These are phyloP conservation scores for Drosophila ercepeae DNA, from an alignment of 1,140 invertebrate species.

Conservation along the genomic window DNA sequence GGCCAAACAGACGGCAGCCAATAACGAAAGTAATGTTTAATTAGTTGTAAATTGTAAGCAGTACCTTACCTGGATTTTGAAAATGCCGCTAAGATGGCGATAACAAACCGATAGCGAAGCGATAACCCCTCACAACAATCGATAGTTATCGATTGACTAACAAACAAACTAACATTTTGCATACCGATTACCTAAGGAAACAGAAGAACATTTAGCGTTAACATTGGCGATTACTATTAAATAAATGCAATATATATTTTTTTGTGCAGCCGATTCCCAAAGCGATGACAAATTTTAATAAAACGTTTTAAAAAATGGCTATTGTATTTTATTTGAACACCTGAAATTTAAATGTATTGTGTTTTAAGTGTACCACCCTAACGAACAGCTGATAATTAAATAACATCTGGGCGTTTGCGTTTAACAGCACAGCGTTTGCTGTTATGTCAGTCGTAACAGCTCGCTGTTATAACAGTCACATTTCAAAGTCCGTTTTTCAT, in stretches of 20 bases:
- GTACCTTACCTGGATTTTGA: slow-evolving; percentile 54
- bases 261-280: slow-evolving; percentile 63
- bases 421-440: slow-evolving; percentile 4
- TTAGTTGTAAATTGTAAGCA: slow-evolving; percentile 71
- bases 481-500: slow-evolving; percentile 28
- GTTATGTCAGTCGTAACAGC: slow-evolving; percentile 3
- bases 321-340: background rate
- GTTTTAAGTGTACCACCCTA: background rate
- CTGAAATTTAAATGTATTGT: background rate
- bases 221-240: slow-evolving; percentile 56
- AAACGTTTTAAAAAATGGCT: slow-evolving; percentile 71
- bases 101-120: slow-evolving; percentile 25
- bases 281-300: slow-evolving; percentile 64
- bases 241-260: slow-evolving; percentile 71
- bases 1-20: slow-evolving; percentile 33
- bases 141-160: slow-evolving; percentile 13
- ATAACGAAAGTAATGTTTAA: slow-evolving; percentile 78
- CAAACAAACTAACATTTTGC: slow-evolving; percentile 41
- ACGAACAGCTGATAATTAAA: background rate
- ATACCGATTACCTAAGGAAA: slow-evolving; percentile 54
- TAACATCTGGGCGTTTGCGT: too few species aligned
- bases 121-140: slow-evolving; percentile 2
- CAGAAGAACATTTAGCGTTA: slow-evolving; percentile 44
- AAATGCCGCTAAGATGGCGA: slow-evolving; percentile 15
- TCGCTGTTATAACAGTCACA: background rate